These are phyloP conservation scores for Oryzias javanicus DNA, from an alignment of 2,113 vertebrate genomes.

Conservation along the genomic window DNA sequence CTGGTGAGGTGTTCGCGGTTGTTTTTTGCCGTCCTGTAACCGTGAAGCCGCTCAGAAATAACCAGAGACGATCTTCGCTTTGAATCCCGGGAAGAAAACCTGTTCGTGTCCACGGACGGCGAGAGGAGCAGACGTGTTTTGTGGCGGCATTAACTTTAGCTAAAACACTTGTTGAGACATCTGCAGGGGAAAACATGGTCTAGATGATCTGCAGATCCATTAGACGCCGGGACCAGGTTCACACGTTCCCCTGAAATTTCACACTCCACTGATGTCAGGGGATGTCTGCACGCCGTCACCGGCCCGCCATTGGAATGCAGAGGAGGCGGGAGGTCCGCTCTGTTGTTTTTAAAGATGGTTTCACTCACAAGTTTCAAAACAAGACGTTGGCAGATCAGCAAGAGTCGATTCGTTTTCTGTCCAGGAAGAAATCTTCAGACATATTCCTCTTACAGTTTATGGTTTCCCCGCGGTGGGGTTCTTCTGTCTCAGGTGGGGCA, in stretches of 20 bases:
- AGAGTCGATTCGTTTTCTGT: not conserved
- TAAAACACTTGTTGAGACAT: constrained; percentile 26
- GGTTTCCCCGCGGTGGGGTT: constrained; percentile 48
- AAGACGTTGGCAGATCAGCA: not conserved
- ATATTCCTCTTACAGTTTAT: not conserved
- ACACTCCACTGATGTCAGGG: constrained; percentile 37
- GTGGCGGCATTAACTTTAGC: too few relatives aligned
- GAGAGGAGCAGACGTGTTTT: too few relatives aligned
- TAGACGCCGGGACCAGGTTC: constrained; percentile 38
- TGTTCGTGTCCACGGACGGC: constrained; percentile 41
- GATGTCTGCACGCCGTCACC: not conserved
- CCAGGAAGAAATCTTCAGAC: not conserved
- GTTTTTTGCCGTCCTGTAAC: constrained; percentile 50
- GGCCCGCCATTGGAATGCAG: too few relatives aligned
- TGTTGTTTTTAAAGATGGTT: too few relatives aligned
- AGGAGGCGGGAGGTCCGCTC: too few relatives aligned
- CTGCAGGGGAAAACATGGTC: constrained; percentile 30
- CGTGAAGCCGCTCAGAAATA: constrained; percentile 58
- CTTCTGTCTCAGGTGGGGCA: constrained; percentile 14
- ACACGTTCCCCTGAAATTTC: constrained; percentile 56
- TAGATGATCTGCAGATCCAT: constrained; percentile 49
- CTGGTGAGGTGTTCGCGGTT: constrained; percentile 42
- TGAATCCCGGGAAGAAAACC: constrained; percentile 53
- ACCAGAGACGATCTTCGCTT: constrained; percentile 38
- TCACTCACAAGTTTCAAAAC: too few relatives aligned